Percentiles rank a stretch among this genome's conserved stretches.
These are phyloP conservation scores for Orussus abietinus DNA, from an alignment of 1,140 invertebrate genomes.

Conservation along the genomic window DNA sequence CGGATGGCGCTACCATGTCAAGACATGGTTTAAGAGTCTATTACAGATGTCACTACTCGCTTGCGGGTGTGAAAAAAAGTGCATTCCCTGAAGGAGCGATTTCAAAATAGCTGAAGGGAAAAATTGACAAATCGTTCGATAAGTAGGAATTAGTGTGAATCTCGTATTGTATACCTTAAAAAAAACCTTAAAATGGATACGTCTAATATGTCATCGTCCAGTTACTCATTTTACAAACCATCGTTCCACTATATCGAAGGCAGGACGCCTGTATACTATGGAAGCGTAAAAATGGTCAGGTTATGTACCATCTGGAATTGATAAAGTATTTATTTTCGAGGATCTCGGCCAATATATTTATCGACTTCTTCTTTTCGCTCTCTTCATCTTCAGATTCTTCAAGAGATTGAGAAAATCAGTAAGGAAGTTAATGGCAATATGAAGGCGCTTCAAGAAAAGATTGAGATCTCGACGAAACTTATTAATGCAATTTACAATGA, in stretches of 20 bases:
- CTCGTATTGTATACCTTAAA: too few species aligned
- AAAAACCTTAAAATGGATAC: background rate
- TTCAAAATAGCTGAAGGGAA: too few species aligned
- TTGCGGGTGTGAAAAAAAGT: too few species aligned
- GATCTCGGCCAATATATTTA: too few species aligned
- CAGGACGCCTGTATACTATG: background rate
- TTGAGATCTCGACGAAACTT: background rate
- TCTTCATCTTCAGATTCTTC: slow-evolving; percentile 1
- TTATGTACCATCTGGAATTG: background rate
- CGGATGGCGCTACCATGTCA: too few species aligned
- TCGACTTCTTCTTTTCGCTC: background rate
- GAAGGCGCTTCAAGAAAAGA: background rate
- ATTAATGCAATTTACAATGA: background rate
- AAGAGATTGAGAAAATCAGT: background rate
- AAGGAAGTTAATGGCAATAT: slow-evolving; percentile 2
- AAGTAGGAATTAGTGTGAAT: too few species aligned
- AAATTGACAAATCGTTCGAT: too few species aligned
- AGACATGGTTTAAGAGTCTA: too few species aligned
- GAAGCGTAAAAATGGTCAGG: background rate
- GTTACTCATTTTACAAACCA: background rate
- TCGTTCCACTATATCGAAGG: background rate
- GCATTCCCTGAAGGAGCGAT: too few species aligned
- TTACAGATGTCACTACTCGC: too few species aligned
- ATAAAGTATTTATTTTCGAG: background rate
- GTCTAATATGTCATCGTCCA: background rate